These are phyloP conservation scores for Mycetomoellerius zeteki DNA, from an alignment of 1,140 invertebrate genomes.

Conservation along the genomic window DNA sequence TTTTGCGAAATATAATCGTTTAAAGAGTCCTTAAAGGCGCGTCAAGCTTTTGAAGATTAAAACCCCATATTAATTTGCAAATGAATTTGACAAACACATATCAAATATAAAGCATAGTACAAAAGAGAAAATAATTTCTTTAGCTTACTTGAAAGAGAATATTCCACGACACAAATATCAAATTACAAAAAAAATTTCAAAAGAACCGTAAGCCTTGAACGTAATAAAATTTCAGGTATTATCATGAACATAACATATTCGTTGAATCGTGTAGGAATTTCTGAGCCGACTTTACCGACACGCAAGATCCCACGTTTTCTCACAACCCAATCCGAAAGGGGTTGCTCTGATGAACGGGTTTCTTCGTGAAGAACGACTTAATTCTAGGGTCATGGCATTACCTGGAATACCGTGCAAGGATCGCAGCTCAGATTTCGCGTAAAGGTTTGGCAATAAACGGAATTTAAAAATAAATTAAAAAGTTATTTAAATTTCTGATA, in stretches of 20 bases:
- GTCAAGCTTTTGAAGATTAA: neutral
- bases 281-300: constrained; percentile 27
- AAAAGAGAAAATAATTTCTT: neutral
- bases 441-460: neutral
- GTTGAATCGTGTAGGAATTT: constrained; percentile 60
- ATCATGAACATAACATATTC: constrained; percentile 31
- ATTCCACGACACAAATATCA: neutral
- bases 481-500: neutral
- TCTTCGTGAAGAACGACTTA: constrained; percentile 79
- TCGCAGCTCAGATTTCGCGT: constrained; percentile 70
- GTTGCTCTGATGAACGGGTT: constrained; percentile 75
- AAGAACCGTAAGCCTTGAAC: neutral
- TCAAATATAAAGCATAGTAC: neutral
- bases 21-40: neutral
- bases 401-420: constrained; percentile 64
- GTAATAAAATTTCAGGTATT: constrained; percentile 19
- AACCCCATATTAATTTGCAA: neutral
- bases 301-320: constrained; percentile 62
- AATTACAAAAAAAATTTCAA: neutral
- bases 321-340: constrained; percentile 60
- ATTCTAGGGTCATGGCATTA: constrained; percentile 75
- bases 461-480: neutral
- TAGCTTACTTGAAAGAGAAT: neutral
- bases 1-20: neutral
- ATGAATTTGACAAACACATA: neutral